Percentiles rank a stretch among this genome's conserved stretches.
Conservation (phyloP, 2,113 vertebrate genomes). For the Laticauda laticaudata region DNA sequence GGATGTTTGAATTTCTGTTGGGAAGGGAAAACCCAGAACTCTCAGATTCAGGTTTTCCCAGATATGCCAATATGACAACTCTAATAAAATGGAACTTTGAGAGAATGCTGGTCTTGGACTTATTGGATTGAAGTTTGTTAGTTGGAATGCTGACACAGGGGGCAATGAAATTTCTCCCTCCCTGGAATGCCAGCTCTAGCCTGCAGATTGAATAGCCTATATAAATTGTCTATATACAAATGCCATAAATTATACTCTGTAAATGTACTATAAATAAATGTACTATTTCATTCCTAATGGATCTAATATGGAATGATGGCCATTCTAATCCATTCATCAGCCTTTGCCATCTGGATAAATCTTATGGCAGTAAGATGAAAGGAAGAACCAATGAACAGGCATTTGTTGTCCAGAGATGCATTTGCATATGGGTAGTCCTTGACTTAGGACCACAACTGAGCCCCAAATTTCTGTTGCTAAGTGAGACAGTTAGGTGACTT, state of each 20-base stretch:
- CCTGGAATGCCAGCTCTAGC: background rate
- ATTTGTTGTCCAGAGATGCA: background rate
- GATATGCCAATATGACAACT: too few relatives aligned
- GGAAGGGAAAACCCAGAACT: too few relatives aligned
- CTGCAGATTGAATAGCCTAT: background rate
- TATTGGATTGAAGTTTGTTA: too few relatives aligned
- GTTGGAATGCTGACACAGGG: background rate
- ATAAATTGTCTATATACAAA: background rate
- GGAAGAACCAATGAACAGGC: background rate
- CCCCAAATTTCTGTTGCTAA: background rate
- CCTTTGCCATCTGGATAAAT: background rate
- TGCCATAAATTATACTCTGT: background rate
- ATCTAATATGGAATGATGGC: background rate
- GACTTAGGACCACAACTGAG: background rate
- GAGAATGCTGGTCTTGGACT: too few relatives aligned
- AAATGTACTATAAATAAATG: background rate
- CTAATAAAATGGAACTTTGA: too few relatives aligned
- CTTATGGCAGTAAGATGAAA: background rate
- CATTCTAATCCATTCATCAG: background rate
- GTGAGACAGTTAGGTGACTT: background rate
- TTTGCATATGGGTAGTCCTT: background rate
- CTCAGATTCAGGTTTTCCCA: too few relatives aligned
- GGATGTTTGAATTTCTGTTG: too few relatives aligned
- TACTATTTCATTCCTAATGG: background rate
- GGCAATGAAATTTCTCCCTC: background rate